Percentiles rank a stretch among this genome's conserved stretches.
phyloP scores from a whole-genome alignment of 2,797 vertebrate species.

The Bufotes viridis region DNA sequence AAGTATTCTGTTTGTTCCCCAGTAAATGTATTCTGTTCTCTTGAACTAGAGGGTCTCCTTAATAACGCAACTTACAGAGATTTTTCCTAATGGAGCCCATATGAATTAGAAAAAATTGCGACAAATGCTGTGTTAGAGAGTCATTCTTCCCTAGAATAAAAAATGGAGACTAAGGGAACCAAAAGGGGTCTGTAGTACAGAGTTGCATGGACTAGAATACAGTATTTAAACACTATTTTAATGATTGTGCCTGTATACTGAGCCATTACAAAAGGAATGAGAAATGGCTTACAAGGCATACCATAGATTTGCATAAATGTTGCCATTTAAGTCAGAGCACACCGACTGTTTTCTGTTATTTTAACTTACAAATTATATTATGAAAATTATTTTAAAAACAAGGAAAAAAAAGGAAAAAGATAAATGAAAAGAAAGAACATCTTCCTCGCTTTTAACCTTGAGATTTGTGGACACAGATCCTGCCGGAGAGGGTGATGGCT shows the following conservation, averaged over 20 bases:
- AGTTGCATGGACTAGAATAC: neutral
- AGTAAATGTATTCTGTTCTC: no score
- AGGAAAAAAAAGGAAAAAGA: neutral
- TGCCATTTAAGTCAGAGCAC: neutral
- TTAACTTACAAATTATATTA: constrained; percentile 12
- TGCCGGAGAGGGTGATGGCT: constrained; percentile 52
- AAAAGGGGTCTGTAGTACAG: neutral
- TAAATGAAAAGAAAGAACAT: neutral
- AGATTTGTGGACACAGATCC: constrained; percentile 18
- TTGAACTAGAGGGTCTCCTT: neutral
- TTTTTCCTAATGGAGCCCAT: neutral
- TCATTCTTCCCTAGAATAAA: neutral
- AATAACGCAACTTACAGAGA: neutral
- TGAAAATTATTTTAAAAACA: no score
- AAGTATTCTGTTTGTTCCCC: no score
- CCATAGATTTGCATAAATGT: neutral
- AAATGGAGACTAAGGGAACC: neutral
- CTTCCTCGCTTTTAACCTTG: constrained; percentile 60
- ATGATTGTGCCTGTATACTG: neutral
- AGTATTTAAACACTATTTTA: neutral
- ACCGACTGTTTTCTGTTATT: neutral
- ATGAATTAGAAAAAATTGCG: neutral
- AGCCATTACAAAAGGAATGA: constrained; percentile 6
- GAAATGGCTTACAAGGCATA: neutral
- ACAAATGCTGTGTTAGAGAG: neutral